Conservation (phyloP, 2,797 vertebrate genomes). For the Enteromius viviparus region DNA sequence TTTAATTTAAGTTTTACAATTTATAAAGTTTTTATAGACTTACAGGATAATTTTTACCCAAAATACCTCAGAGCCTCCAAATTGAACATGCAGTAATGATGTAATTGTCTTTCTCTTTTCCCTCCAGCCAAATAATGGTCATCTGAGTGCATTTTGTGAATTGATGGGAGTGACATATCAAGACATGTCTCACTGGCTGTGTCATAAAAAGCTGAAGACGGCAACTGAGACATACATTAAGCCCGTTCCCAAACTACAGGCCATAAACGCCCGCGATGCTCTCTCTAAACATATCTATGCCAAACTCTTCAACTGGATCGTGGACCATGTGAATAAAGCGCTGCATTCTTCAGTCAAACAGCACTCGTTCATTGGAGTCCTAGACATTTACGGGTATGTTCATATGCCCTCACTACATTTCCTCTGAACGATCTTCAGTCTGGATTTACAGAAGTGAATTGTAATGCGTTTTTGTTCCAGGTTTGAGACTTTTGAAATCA, state of each 20-base stretch:
- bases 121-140: slow-evolving; percentile 86
- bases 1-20: background rate
- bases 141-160: slow-evolving; percentile 90
- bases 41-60: background rate
- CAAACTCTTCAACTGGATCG: slow-evolving; percentile 97
- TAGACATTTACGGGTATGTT: slow-evolving; percentile 95
- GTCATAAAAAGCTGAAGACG: slow-evolving; percentile 94
- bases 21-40: background rate
- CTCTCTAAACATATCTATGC: slow-evolving; percentile 97
- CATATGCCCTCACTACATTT: background rate
- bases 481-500: slow-evolving; percentile 99
- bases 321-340: slow-evolving; percentile 92
- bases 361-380: slow-evolving; percentile 95
- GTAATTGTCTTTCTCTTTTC: background rate
- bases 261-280: slow-evolving; percentile 92
- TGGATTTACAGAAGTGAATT: background rate
- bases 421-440: background rate
- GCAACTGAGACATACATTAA: slow-evolving; percentile 95
- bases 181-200: slow-evolving; percentile 98
- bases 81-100: background rate
- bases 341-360: slow-evolving; percentile 89
- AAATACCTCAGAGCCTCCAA: background rate
- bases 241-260: slow-evolving; percentile 90
- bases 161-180: slow-evolving; percentile 93
- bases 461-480: slow-evolving; percentile 68